A percentile compares a stretch with the other conserved stretches of the same genome.
phyloP scores from a whole-genome alignment of 2,888 invertebrate species.

The Rambutsinella grinnellia region DNA sequence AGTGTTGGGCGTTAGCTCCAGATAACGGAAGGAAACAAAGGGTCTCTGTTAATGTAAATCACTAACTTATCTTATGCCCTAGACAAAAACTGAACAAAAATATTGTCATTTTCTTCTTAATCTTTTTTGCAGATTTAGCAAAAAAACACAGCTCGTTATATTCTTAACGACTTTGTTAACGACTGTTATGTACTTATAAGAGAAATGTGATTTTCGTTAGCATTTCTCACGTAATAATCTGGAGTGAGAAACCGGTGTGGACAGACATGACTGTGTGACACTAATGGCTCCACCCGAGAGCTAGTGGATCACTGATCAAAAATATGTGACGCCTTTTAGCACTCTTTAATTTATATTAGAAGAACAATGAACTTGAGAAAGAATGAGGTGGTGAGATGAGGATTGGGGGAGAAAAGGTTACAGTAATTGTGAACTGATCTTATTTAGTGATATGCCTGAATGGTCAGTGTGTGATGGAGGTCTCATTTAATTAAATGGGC shows the following conservation, averaged over 20 bases:
- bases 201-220: slow-evolving; percentile 31
- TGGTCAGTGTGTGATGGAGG: slow-evolving; percentile 54
- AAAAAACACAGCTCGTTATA: slow-evolving; percentile 50
- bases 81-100: slow-evolving; percentile 1
- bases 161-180: slow-evolving; percentile 38
- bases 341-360: too few species aligned
- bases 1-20: too few species aligned
- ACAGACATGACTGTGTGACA: slow-evolving; percentile 46
- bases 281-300: slow-evolving; percentile 35
- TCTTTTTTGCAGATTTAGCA: slow-evolving; percentile 51
- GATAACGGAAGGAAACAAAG: not conserved
- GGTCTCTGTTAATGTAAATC: slow-evolving; percentile 42
- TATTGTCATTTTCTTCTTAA: slow-evolving; percentile 40
- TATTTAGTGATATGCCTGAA: slow-evolving; percentile 55
- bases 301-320: too few species aligned
- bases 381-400: too few species aligned
- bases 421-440: too few species aligned
- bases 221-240: slow-evolving; percentile 50
- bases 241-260: slow-evolving; percentile 46
- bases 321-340: too few species aligned
- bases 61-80: slow-evolving; percentile 1
- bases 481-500: slow-evolving; percentile 59
- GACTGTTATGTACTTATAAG: too few species aligned
- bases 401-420: too few species aligned
- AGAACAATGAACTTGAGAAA: too few species aligned